Base-by-base conservation (phyloP, 2,113 vertebrate genomes). In the Chitala chitala region DNA sequence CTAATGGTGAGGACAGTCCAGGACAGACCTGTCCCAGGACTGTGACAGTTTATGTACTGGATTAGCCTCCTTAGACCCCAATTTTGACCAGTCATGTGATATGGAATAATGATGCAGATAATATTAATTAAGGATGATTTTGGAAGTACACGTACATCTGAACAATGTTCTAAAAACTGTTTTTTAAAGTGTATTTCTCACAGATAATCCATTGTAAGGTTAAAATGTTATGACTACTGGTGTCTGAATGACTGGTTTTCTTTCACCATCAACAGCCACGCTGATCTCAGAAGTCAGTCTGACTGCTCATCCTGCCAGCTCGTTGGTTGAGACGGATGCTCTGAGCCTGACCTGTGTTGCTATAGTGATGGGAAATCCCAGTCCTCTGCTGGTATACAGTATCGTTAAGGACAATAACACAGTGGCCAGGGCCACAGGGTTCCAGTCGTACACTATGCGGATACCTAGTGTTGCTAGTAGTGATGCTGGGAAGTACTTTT, bases 401-500 rank as follows among this genome's bases (percentile, higher is more conserved):
- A 36, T 72, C 59, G 3, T 51, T 29, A 76, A 24, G 56, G 63
- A 58, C 17, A 55, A 56, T 2, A 15, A n/a, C 56, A 72, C 73
- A 56, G 58, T 71, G 10, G 31, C 46, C 22, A 15, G 3, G 24
- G 69, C 48, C 36, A 42, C 54, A 2, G 12, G 15, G 66, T 76
- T 22, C 24, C 70, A 12, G 38, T 6, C 53, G 7, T 69, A 50
- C 48, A 53, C 13, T 59, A 56, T 70, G 55, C 74, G 71, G 42
- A 76, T 77, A 71, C 72, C 29, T 61, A 79, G 50, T 75, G 73
- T 82, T 76, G 75, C 75, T 69, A 42, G 70, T 78, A 81, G 79
- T 73, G 78, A 75, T 51, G 68, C 29, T 50, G 74, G 36, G 58
- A 74, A 76, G 66, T 78, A 76, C 81, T 75, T 75, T 81, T 86